Conservation (phyloP, 2,888 invertebrate species). For the Chloroclystis v-ata region DNA sequence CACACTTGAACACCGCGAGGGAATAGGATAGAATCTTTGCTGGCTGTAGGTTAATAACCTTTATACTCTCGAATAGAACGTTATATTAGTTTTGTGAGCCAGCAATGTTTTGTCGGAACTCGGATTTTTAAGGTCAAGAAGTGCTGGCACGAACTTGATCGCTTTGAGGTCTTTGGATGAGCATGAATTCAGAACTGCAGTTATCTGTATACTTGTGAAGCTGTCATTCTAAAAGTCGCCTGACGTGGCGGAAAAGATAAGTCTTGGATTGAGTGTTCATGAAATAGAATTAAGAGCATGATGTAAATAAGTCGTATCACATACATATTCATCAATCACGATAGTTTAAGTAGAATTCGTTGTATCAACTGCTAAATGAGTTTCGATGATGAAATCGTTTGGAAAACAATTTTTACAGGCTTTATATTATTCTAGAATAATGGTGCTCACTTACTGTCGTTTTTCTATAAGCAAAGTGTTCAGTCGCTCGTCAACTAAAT, state of each 20-base stretch:
- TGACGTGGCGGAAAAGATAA: no score
- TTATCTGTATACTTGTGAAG: no score
- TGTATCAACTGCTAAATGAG: background rate
- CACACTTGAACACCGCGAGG: constrained; percentile 46
- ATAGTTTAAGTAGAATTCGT: constrained; percentile 4
- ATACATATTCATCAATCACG: constrained; percentile 10
- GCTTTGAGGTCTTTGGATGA: background rate
- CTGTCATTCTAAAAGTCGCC: no score
- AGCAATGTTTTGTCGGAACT: background rate
- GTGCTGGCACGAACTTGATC: constrained; percentile 9
- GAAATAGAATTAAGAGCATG: background rate
- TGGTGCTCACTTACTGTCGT: constrained; percentile 35
- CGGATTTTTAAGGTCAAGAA: constrained; percentile 20
- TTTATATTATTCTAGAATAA: constrained; percentile 5
- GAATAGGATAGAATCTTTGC: constrained; percentile 10
- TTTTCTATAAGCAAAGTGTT: no score
- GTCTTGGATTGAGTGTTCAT: background rate
- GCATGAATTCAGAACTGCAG: background rate
- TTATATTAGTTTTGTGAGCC: background rate
- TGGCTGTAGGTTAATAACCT: background rate
- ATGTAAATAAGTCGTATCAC: constrained; percentile 18
- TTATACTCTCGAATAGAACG: background rate
- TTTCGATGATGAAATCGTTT: background rate
- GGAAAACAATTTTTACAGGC: background rate
- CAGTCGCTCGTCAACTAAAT: no score